Percentiles rank a stretch among this genome's conserved stretches.
Conservation (phyloP, 2,113 vertebrate species). For the Eretmochelys imbricata region DNA sequence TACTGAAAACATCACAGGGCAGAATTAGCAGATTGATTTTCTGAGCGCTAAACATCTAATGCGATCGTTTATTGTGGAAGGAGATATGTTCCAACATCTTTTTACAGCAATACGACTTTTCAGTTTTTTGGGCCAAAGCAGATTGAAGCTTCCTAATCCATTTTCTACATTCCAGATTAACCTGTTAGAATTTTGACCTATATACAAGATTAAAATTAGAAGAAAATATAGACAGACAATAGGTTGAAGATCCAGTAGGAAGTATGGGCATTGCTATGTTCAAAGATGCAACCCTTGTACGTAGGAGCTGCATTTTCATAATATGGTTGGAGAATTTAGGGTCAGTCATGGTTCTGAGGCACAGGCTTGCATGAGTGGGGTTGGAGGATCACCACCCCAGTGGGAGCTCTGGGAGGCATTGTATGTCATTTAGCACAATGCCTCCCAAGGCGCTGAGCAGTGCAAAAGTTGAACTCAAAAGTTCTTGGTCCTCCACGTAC, state of each 20-base stretch:
- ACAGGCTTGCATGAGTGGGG: no score
- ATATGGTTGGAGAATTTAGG: no score
- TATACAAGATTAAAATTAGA: background rate
- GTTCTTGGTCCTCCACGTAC: background rate
- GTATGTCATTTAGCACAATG: background rate
- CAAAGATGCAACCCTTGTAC: no score
- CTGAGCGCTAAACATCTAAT: background rate
- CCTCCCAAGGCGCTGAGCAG: background rate
- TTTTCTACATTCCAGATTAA: background rate
- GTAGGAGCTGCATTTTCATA: no score
- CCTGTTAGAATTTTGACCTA: rapidly evolving
- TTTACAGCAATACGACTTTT: rapidly evolving
- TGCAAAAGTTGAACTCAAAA: background rate
- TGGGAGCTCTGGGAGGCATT: slow-evolving; percentile 32
- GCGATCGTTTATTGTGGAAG: background rate
- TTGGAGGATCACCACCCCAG: background rate
- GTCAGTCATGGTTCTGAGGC: no score
- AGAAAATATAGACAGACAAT: background rate
- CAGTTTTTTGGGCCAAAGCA: background rate
- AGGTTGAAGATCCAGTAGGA: background rate
- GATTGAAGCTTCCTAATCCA: background rate
- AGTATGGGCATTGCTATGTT: background rate
- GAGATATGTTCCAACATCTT: slow-evolving; percentile 4
- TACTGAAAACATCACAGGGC: background rate
- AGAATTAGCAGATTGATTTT: slow-evolving; percentile 21